Base-by-base conservation (phyloP, 2,113 vertebrate genomes). In the Oncorhynchus gorbuscha region DNA sequence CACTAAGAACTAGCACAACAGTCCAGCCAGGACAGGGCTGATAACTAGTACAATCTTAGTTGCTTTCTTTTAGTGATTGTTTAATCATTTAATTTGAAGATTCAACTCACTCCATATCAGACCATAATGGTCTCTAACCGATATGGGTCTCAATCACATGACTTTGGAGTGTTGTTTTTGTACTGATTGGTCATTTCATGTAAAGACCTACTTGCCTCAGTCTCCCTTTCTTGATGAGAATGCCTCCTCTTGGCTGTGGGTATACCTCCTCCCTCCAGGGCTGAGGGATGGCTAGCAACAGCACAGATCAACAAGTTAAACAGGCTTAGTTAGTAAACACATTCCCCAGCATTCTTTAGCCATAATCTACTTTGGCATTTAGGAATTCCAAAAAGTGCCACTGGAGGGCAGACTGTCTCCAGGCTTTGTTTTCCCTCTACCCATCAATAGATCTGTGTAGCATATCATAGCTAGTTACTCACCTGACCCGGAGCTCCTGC, bases 401-500 rank as follows among this genome's bases (percentile, higher is more conserved):
- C 24, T 72, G 8, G 70, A 72, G n/a, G 24, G 22, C 48, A 72
- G 7, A 28, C 14, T 72, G 8, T 28, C 39, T 45, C n/a, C 65
- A 71, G 65, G 12, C 3, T 67, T 16, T 11, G 28, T 13, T 22
- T 8, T 30, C 51, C 26, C 13, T 39, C 32, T 3, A 20, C 20
- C 32, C 14, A 68, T 14, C 26, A 4, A 13, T 3, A 30, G 65
- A 13, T 68, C 26, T 32, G 16, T 39, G 67, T 11, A 35, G 67
- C 28, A 16, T 13, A 39, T 11, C 3, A 9, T 11, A 71, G n/a
- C n/a, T 7, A 1, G 20, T n/a, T 51, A 81, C 87, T 90, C 72
- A 94, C 93, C 91, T 72, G 84, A 28, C 30, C 90, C 85, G 32
- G 66, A 76, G 58, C 86, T 91, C 84, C 91, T 90, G 69, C 90